Percentiles rank a stretch among this genome's conserved stretches.
These are phyloP conservation scores for Nannobrachium achirus DNA, from an alignment of 2,113 vertebrate species.

Conservation along the genomic window DNA sequence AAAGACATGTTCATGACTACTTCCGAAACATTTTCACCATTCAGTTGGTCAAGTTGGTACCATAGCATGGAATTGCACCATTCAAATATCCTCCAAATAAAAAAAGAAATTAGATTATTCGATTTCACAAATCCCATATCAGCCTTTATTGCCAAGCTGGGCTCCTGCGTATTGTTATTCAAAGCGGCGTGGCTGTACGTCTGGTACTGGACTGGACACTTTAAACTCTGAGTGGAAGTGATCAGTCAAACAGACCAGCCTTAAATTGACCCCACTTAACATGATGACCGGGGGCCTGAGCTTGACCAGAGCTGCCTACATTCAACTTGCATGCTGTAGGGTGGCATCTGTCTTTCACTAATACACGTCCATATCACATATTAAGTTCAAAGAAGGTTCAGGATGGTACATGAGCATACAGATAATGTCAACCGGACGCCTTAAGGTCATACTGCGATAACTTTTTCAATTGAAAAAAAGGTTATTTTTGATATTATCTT, in stretches of 20 bases:
- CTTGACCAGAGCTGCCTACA: constrained; percentile 49
- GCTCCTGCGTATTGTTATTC: neutral
- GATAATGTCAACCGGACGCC: constrained; percentile 19
- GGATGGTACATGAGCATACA: neutral
- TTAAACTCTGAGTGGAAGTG: constrained; percentile 31
- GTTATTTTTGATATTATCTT: neutral
- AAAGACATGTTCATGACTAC: no score
- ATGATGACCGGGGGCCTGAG: constrained; percentile 27
- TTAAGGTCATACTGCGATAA: neutral
- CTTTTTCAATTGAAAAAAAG: neutral
- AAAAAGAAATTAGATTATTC: no score
- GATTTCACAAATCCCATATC: no score
- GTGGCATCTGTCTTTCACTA: constrained; percentile 34
- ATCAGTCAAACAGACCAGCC: constrained; percentile 29
- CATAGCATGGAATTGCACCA: no score
- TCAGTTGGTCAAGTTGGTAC: no score
- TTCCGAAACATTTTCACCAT: no score
- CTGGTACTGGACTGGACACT: constrained; percentile 7
- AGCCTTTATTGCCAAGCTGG: no score
- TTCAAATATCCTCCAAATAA: no score
- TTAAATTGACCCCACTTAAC: constrained; percentile 7
- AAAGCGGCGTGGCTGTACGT: neutral
- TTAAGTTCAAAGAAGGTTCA: neutral
- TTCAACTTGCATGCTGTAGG: constrained; percentile 35
- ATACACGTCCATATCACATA: constrained; percentile 33